Base-by-base conservation (phyloP, 37 sponge, comb jelly and placozoan genomes). In the Mnemiopsis leidyi region DNA sequence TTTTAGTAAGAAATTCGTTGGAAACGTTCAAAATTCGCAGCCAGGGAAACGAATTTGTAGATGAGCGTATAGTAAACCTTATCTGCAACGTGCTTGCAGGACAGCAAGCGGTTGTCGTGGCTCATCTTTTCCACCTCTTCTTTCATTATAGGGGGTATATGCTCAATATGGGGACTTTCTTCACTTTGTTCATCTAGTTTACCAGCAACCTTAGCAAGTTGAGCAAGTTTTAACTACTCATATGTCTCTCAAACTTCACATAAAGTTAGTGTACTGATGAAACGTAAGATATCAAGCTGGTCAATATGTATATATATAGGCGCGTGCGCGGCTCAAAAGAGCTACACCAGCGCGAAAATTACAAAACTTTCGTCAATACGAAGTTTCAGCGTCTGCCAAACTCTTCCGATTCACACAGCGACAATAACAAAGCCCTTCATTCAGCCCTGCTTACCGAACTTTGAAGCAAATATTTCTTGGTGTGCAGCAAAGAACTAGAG, bases 381-480 rank as follows among this genome's bases (percentile, higher is more conserved):
- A n/a, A n/a, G n/a, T n/a, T n/a, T n/a, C n/a, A n/a, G n/a, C n/a
- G n/a, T n/a, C n/a, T n/a, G n/a, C n/a, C n/a, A n/a, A n/a, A n/a
- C n/a, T n/a, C n/a, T n/a, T n/a, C n/a, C n/a, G n/a, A n/a, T n/a
- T n/a, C n/a, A n/a, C n/a, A n/a, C n/a, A n/a, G n/a, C n/a, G n/a
- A n/a, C n/a, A n/a, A n/a, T n/a, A n/a, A n/a, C n/a, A n/a, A n/a
- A n/a, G n/a, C n/a, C n/a, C n/a, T n/a, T n/a, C n/a, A n/a, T n/a
- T n/a, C n/a, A n/a, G n/a, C n/a, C n/a, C n/a, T n/a, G 13, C 90
- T n/a, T 29, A 85, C 90, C 29, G 90, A 85, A 13, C 61, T 33
- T 39, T 85, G 90, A 16, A 85, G 90, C 23, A 85, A 61, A 23
- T 85, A 85, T 23, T 85, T 85, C 48, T 85, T 85, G 48, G 90